A percentile compares a stretch with the other conserved stretches of the same genome.
Conservation (phyloP, 2,888 invertebrate genomes). For the Sinelater perroti region DNA sequence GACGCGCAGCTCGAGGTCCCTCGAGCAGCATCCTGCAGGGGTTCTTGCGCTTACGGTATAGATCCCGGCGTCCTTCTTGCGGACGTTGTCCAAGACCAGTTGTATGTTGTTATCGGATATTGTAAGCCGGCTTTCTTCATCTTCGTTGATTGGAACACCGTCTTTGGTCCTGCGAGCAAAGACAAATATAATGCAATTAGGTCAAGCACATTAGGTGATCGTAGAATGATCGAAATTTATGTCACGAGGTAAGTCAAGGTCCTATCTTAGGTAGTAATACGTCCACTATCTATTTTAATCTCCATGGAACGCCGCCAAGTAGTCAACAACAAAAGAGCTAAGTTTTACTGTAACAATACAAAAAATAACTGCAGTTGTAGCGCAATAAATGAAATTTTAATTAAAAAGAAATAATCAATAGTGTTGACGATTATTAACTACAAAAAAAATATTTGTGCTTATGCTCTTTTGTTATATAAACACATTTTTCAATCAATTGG, state of each 20-base stretch:
- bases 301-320: conserved; percentile 19
- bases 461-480: no score
- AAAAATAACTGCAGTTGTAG: no score
- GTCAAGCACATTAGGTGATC: no score
- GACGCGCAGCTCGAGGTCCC: conserved; percentile 66
- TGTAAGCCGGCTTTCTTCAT: conserved; percentile 69
- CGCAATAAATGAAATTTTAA: no score
- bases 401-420: no score
- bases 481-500: no score
- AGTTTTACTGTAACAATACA: no score
- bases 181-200: no score
- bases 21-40: conserved; percentile 65
- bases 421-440: no score
- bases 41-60: conserved; percentile 76
- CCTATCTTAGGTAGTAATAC: neutral
- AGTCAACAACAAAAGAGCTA: neutral
- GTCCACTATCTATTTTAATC: neutral
- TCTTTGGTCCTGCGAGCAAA: conserved; percentile 63
- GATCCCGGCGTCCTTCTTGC: conserved; percentile 76
- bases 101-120: conserved; percentile 73
- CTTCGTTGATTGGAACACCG: conserved; percentile 71
- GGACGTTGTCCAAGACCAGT: conserved; percentile 78
- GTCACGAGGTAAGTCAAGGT: conserved; percentile 20
- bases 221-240: no score
- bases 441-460: no score